phyloP scores from a whole-genome alignment of 1,140 invertebrate genomes.

The Steinernema feltiae region DNA sequence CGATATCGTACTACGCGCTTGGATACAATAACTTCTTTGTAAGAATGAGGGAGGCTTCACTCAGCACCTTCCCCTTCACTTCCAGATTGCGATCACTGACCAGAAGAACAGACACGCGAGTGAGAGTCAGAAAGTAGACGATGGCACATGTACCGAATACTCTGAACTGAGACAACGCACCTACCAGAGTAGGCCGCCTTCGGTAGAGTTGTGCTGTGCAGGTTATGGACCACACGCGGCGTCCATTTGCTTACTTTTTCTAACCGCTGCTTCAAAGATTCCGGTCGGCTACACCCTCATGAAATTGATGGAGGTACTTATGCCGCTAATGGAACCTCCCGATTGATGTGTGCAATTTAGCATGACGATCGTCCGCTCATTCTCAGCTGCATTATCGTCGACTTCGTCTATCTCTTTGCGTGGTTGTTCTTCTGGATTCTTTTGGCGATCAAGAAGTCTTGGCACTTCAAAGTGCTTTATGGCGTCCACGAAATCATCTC shows the following conservation, averaged over 20 bases:
- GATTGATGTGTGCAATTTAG: conserved; percentile 25
- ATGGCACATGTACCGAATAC: background rate
- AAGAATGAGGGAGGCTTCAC: background rate
- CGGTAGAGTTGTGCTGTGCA: conserved; percentile 42
- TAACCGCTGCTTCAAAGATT: conserved; percentile 40
- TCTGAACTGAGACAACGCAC: background rate
- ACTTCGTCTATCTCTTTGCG: conserved; percentile 51
- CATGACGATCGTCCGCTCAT: conserved; percentile 49
- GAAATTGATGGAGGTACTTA: conserved; percentile 34
- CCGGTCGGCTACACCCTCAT: conserved; percentile 51
- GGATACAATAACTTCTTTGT: conserved; percentile 50
- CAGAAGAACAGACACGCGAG: background rate
- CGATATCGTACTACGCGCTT: conserved; percentile 50
- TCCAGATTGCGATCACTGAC: conserved; percentile 16
- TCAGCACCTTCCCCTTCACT: background rate
- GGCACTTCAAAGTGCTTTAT: conserved; percentile 44
- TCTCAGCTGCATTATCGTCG: conserved; percentile 42
- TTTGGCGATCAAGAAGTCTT: conserved; percentile 43
- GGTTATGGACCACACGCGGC: conserved; percentile 51
- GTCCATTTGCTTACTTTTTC: conserved; percentile 46
- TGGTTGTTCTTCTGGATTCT: conserved; percentile 53
- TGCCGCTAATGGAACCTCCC: too few species aligned
- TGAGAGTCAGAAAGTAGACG: background rate
- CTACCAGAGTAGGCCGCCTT: background rate
- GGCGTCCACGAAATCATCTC: conserved; percentile 36